Percentiles rank a stretch among this genome's conserved stretches.
Conservation (phyloP, 2,797 vertebrate genomes). For the Thripadectes ignobilis region DNA sequence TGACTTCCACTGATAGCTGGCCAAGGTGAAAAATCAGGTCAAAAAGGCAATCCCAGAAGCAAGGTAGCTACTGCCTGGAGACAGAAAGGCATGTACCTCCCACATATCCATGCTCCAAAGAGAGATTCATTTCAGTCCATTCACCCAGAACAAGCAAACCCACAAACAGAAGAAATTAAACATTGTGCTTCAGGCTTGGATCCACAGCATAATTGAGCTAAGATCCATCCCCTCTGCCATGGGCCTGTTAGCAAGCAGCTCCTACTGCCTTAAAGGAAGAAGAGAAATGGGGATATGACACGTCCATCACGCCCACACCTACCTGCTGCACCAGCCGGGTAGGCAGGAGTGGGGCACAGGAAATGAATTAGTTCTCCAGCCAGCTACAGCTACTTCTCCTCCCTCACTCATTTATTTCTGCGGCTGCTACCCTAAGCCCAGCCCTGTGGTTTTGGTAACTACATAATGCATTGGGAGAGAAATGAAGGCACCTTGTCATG, state of each 20-base stretch:
- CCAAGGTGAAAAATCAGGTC: neutral
- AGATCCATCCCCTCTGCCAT: neutral
- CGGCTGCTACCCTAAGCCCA: neutral
- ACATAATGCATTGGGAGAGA: neutral
- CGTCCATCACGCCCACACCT: neutral
- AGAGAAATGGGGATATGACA: neutral
- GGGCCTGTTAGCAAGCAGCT: neutral
- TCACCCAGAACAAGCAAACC: neutral
- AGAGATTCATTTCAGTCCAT: neutral
- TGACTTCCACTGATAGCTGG: neutral
- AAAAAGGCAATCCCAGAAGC: constrained; percentile 4
- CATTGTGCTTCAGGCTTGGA: neutral
- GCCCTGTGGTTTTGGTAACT: neutral
- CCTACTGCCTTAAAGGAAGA: neutral
- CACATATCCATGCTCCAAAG: neutral
- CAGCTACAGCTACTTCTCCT: neutral
- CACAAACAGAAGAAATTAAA: neutral
- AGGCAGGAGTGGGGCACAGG: neutral
- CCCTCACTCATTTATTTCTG: neutral
- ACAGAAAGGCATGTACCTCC: neutral
- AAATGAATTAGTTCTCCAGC: neutral
- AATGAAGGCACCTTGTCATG: neutral
- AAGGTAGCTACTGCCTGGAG: neutral
- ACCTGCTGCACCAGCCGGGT: neutral
- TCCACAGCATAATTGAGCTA: neutral